Evolutionary conservation across 2,113 vertebrate species (phyloP), one percentile per base, ranked within the genome.

Genomic region (Drymodes brunneopygia): DNA sequence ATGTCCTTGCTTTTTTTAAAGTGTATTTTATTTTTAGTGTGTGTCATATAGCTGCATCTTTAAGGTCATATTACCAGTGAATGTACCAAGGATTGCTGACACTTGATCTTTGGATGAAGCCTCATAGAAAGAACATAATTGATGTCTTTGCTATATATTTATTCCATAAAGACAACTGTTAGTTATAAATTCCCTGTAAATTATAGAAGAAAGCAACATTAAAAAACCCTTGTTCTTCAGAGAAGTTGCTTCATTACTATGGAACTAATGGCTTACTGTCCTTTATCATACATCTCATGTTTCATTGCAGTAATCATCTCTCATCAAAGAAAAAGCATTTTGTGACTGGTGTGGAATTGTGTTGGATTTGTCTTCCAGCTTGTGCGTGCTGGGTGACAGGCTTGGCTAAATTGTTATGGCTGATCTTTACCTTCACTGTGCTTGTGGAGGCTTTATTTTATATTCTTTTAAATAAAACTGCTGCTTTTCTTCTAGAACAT

Each of bases 331-430:
- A 61, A 53, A 61, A 56, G 9, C 7, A 8, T 69, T 94, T 61
- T 72, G 25, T 91, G 31, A 6, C 36, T 86, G 17, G 4, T 65
- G 20, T 94, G 70, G 40, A 69, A 36, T 36, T 81, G 35, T 1
- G 0, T 71, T 94, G 51, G 3, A 9, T 75, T 82, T 80, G 17
- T 79, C 14, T 88, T 65, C 25, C 24, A 71, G 42, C 50, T 44
- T 0, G 0, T 71, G 23, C 0, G 0, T 42, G n/a, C 35, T 64
- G 51, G 45, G 38, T 36, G 33, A 44, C 10, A 0, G 6, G 9
- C 24, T 87, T 87, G 27, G 12, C 85, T 85, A 25, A 44, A 61
- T 4, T 74, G 25, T 29, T 71, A 15, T 5, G 27, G 23, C 35
- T 74, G 70, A 51, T 23, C 38, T 93, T 84, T n/a, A 48, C 25